These are phyloP conservation scores for Gerris buenoi DNA, from an alignment of 1,140 invertebrate genomes.

Conservation along the genomic window DNA sequence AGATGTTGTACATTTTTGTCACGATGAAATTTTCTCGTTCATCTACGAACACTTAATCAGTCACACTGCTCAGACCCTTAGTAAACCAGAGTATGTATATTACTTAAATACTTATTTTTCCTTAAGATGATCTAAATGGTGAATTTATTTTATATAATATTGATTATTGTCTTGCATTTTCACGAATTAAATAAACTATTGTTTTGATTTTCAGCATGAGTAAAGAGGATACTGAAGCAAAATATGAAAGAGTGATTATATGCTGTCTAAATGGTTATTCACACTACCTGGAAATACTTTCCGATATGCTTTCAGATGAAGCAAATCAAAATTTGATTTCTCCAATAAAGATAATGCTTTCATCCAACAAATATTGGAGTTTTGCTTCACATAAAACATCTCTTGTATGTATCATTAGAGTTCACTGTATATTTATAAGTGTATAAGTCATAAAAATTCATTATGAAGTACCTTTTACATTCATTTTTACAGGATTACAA, in stretches of 20 bases:
- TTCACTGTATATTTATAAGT: too few species aligned
- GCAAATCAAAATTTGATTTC: too few species aligned
- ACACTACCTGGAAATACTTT: conserved; percentile 40
- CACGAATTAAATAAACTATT: too few species aligned
- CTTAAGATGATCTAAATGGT: too few species aligned
- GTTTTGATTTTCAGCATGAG: conserved; percentile 34
- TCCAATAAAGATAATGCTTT: too few species aligned
- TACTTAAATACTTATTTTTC: too few species aligned
- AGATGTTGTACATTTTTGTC: conserved; percentile 58
- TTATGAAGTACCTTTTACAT: too few species aligned
- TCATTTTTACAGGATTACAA: too few species aligned
- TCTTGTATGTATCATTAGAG: conserved; percentile 37
- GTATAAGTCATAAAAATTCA: too few species aligned
- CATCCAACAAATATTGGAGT: conserved; percentile 57
- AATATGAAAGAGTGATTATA: conserved; percentile 49
- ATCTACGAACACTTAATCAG: conserved; percentile 51
- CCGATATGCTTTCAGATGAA: too few species aligned
- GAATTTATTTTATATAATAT: too few species aligned
- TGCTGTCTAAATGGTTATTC: conserved; percentile 49
- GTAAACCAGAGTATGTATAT: conserved; percentile 39
- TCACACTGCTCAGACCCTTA: conserved; percentile 44
- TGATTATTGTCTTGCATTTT: too few species aligned
- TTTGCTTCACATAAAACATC: conserved; percentile 39
- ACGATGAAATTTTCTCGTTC: conserved; percentile 56
- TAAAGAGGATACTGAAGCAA: conserved; percentile 54